Evolutionary conservation across 2,888 invertebrate genomes (phyloP).

Genomic region (Malacosoma neustria): DNA sequence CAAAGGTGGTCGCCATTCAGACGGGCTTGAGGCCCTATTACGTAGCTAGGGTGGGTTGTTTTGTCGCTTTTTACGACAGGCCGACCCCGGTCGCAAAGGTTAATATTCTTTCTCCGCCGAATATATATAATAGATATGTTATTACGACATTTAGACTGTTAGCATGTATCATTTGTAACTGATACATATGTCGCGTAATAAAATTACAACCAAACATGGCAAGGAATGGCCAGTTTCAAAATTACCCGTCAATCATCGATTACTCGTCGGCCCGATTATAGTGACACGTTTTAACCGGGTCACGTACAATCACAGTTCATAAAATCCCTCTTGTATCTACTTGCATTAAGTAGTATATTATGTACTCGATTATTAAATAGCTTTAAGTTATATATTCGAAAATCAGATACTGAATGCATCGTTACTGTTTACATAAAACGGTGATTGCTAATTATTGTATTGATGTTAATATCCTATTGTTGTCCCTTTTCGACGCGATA

Average conservation of each 20-base stretch:
- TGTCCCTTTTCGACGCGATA: constrained; percentile 19
- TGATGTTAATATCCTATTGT: constrained; percentile 44
- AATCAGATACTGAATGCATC: constrained; percentile 29
- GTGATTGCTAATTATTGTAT: constrained; percentile 48
- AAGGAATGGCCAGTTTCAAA: constrained; percentile 19
- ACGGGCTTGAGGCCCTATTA: no score
- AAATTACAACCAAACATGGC: constrained; percentile 5
- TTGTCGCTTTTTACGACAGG: no score
- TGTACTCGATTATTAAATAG: constrained; percentile 18
- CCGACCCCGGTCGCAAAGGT: no score
- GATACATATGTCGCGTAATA: constrained; percentile 3
- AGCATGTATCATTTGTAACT: constrained; percentile 4
- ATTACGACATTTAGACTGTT: no score
- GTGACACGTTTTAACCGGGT: constrained; percentile 42
- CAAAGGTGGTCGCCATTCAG: no score
- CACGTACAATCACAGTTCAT: constrained; percentile 21
- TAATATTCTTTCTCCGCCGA: no score
- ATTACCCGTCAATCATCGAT: constrained; percentile 38
- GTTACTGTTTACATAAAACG: constrained; percentile 47
- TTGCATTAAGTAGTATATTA: constrained; percentile 22
- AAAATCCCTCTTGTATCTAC: constrained; percentile 20
- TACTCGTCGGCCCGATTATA: constrained; percentile 36
- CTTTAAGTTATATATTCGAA: constrained; percentile 26
- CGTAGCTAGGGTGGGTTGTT: no score
- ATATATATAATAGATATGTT: no score